Conservation (phyloP, 2,113 vertebrate genomes). For the Mungos mungo region DNA sequence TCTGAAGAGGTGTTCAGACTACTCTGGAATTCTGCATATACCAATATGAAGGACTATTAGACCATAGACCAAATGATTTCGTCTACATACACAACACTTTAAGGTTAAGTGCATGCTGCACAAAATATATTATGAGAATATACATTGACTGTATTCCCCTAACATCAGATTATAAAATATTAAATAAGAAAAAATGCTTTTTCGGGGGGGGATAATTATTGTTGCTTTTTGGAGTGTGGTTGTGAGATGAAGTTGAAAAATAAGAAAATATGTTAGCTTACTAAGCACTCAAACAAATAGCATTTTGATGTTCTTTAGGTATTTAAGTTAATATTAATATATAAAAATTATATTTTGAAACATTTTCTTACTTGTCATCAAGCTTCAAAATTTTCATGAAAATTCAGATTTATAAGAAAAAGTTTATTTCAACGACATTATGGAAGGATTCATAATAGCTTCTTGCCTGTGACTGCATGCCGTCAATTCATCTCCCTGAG, state of each 20-base stretch:
- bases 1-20: not conserved
- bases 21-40: not conserved
- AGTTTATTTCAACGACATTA: slow-evolving; percentile 26
- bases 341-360: not conserved
- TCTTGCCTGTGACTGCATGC: not conserved
- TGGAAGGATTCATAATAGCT: slow-evolving; percentile 46
- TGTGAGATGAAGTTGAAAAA: slow-evolving; percentile 14
- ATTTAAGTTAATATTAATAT: not conserved
- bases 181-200: not conserved
- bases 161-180: slow-evolving; percentile 39
- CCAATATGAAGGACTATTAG: not conserved
- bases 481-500: slow-evolving; percentile 40
- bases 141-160: not conserved
- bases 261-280: slow-evolving; percentile 28
- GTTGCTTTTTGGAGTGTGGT: slow-evolving; percentile 34
- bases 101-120: slow-evolving; percentile 9
- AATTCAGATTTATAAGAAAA: slow-evolving; percentile 43
- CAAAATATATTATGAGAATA: not conserved
- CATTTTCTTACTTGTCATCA: not conserved
- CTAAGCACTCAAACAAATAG: not conserved
- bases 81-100: not conserved
- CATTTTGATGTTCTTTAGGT: not conserved
- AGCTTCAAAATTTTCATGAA: slow-evolving; percentile 14
- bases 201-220: not conserved
- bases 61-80: not conserved